These are phyloP conservation scores for Aphaenogaster floridana DNA, from an alignment of 1,140 invertebrate genomes.

Conservation along the genomic window DNA sequence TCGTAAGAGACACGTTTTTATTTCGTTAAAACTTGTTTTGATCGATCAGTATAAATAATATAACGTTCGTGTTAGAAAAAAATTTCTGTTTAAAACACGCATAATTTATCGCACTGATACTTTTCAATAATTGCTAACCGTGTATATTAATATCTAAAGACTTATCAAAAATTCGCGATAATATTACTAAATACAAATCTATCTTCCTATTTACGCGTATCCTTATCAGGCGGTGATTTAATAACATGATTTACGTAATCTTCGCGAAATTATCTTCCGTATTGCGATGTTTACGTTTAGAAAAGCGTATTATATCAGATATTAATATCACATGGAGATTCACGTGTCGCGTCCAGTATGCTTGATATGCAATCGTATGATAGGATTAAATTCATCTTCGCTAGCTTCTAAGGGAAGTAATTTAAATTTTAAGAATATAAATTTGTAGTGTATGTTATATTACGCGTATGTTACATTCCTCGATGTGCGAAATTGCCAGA, in stretches of 20 bases:
- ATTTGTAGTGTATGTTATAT: neutral
- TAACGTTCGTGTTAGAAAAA: neutral
- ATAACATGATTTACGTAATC: conserved; percentile 55
- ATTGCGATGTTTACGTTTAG: conserved; percentile 53
- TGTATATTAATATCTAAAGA: neutral
- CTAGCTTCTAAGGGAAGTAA: neutral
- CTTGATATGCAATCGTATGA: neutral
- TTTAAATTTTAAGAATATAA: neutral
- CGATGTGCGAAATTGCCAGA: conserved; percentile 6
- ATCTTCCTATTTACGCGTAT: conserved; percentile 44
- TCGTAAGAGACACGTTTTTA: neutral
- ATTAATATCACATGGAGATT: conserved; percentile 25
- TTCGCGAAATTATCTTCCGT: conserved; percentile 54
- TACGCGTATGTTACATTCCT: neutral
- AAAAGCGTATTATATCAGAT: conserved; percentile 22
- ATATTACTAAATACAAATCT: conserved; percentile 37
- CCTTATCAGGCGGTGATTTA: conserved; percentile 22
- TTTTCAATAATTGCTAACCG: neutral
- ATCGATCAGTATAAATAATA: neutral
- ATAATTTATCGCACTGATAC: conserved; percentile 6
- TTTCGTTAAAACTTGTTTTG: neutral
- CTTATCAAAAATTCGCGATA: conserved; percentile 52
- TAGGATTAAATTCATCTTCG: conserved; percentile 19
- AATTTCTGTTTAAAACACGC: neutral
- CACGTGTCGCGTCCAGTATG: neutral